phyloP scores from a whole-genome alignment of 1,140 invertebrate genomes.

The Drosophila novamexicana region DNA sequence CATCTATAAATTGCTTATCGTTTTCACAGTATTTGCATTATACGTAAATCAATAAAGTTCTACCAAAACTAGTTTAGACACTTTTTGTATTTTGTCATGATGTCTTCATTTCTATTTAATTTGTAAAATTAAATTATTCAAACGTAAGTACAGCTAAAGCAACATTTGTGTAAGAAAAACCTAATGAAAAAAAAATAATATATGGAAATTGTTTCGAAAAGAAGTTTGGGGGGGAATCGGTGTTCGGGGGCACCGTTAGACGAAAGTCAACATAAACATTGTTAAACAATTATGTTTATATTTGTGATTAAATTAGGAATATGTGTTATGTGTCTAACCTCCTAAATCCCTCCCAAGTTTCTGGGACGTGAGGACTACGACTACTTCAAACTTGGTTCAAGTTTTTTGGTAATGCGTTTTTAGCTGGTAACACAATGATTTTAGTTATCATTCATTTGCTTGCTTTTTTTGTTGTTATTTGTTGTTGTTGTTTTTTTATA shows the following conservation, averaged over 20 bases:
- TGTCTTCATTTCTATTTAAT: slow-evolving; percentile 59
- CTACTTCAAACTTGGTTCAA: slow-evolving; percentile 74
- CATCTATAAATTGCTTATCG: too few species aligned
- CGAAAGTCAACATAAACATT: slow-evolving; percentile 66
- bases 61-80: neutral
- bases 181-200: slow-evolving; percentile 23
- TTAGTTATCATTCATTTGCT: slow-evolving; percentile 23
- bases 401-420: slow-evolving; percentile 70
- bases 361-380: slow-evolving; percentile 53
- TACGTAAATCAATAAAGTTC: neutral
- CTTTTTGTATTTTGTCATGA: slow-evolving; percentile 43
- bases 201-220: slow-evolving; percentile 36
- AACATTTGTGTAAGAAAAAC: slow-evolving; percentile 41
- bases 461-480: neutral
- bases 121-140: slow-evolving; percentile 56
- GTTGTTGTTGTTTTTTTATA: slow-evolving; percentile 15
- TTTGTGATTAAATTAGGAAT: slow-evolving; percentile 77
- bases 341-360: slow-evolving; percentile 1
- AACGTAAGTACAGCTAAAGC: slow-evolving; percentile 68
- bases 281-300: slow-evolving; percentile 74
- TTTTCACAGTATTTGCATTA: too few species aligned
- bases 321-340: slow-evolving; percentile 47
- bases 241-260: slow-evolving; percentile 25
- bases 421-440: slow-evolving; percentile 18
- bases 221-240: slow-evolving; percentile 8